Percentiles rank a stretch among this genome's conserved stretches.
Conservation (phyloP, 2,888 invertebrate genomes). For the Phortica okadai region DNA sequence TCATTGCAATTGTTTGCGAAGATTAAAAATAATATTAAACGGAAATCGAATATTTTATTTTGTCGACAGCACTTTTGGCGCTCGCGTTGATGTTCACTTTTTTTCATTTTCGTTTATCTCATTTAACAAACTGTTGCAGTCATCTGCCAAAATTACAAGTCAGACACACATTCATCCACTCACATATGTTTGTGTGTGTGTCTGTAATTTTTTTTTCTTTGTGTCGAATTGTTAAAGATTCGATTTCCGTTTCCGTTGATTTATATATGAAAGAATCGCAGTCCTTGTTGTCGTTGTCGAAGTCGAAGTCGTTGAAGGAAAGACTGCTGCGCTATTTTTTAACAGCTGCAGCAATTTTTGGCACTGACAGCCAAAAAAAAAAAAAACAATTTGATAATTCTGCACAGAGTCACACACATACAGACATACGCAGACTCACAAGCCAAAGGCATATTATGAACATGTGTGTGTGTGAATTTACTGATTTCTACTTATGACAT, state of each 20-base stretch:
- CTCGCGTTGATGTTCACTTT: constrained; percentile 11
- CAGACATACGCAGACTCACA: neutral
- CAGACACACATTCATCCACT: neutral
- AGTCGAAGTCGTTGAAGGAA: neutral
- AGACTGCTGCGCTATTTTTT: neutral
- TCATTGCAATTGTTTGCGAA: constrained; percentile 48
- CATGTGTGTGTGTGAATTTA: constrained; percentile 16
- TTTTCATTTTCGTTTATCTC: constrained; percentile 10
- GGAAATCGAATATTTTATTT: constrained; percentile 65
- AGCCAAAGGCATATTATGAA: neutral
- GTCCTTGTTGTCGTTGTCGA: neutral
- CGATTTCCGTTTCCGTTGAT: constrained; percentile 67
- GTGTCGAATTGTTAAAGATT: constrained; percentile 62
- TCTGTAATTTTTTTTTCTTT: constrained; percentile 36
- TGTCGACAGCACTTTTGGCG: constrained; percentile 23
- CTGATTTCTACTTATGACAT: constrained; percentile 6
- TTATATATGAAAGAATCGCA: constrained; percentile 11
- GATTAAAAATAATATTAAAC: constrained; percentile 67
- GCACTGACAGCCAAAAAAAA: constrained; percentile 13
- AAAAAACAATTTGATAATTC: no score
- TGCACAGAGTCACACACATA: neutral
- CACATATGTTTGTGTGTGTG: neutral
- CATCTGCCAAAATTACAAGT: constrained; percentile 16
- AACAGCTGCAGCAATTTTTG: constrained; percentile 8
- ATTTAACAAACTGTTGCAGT: constrained; percentile 29